Base-by-base conservation (phyloP, 2,797 vertebrate species). In the Pempheris klunzingeri region DNA sequence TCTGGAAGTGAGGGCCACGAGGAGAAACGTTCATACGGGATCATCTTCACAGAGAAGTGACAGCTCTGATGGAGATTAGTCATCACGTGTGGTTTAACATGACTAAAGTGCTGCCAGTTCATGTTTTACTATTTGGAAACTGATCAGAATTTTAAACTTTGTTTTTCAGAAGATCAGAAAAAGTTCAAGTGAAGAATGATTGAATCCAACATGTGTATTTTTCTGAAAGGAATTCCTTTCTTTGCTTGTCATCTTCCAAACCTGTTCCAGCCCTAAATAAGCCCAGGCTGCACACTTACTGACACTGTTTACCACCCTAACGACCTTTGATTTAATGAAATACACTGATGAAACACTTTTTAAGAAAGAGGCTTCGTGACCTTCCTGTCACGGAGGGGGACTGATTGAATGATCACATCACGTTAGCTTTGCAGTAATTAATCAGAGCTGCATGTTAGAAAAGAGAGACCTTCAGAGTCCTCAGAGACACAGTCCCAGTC, bases 1-100 rank as follows among this genome's bases (percentile, higher is more conserved):
- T 82, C 46, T 15, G 57, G 28, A 55, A 63, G 72, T 7, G 22
- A 66, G 24, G 10, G 47, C 14, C 49, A 5, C 13, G 5, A 36
- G n/a, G 52, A 70, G 39, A n/a, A 70, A 74, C 22, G 20, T 32
- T 72, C 22, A 26, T 4, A 17, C 13, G 4, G 17, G 22, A 52
- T 49, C 26, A 13, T 34, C 44, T 30, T 66, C 18, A 2, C 1
- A 15, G 59, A 44, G 1, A 36, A 44, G 30, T 7, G 7, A 26
- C 30, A 6, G 13, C 17, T 5, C 4, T 3, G n/a, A n/a, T n/a
- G n/a, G n/a, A n/a, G n/a, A n/a, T n/a, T n/a, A n/a, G n/a, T n/a
- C n/a, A n/a, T n/a, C n/a, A n/a, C n/a, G n/a, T n/a, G n/a, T n/a
- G n/a, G n/a, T n/a, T n/a, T n/a, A n/a, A 18, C 9, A n/a, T 3